phyloP scores from a whole-genome alignment of 2,797 vertebrate genomes.

The Iguana delicatissima region DNA sequence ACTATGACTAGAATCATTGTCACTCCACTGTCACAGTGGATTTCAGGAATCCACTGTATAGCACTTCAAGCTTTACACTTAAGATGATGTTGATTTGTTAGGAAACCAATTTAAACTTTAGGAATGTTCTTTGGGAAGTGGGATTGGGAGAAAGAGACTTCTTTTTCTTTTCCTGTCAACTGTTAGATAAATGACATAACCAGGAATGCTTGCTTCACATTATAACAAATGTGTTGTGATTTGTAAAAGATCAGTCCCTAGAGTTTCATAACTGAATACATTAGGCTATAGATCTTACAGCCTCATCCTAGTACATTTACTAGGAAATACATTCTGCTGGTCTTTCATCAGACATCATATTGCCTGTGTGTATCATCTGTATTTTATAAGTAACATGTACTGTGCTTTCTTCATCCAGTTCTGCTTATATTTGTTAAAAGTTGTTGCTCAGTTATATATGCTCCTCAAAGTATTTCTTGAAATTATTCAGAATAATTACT shows the following conservation, averaged over 20 bases:
- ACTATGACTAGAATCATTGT: neutral
- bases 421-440: slow-evolving; percentile 6
- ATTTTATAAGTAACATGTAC: slow-evolving; percentile 34
- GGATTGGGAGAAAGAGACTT: neutral
- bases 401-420: neutral
- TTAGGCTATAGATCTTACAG: neutral
- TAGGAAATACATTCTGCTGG: slow-evolving; percentile 1
- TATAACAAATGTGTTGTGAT: slow-evolving; percentile 1
- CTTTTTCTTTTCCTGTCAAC: neutral
- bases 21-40: neutral
- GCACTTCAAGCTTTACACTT: neutral
- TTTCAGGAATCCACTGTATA: neutral
- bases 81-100: slow-evolving; percentile 39
- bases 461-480: slow-evolving; percentile 23
- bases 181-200: neutral
- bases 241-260: slow-evolving; percentile 1
- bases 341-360: neutral
- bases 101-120: neutral
- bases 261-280: neutral
- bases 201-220: neutral
- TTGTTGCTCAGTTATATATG: slow-evolving; percentile 17
- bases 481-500: slow-evolving; percentile 5
- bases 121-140: neutral
- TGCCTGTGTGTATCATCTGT: slow-evolving; percentile 4
- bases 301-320: neutral